Evolutionary conservation across 1,140 invertebrate genomes (phyloP).

Genomic region (Lysiphlebus fabarum): DNA sequence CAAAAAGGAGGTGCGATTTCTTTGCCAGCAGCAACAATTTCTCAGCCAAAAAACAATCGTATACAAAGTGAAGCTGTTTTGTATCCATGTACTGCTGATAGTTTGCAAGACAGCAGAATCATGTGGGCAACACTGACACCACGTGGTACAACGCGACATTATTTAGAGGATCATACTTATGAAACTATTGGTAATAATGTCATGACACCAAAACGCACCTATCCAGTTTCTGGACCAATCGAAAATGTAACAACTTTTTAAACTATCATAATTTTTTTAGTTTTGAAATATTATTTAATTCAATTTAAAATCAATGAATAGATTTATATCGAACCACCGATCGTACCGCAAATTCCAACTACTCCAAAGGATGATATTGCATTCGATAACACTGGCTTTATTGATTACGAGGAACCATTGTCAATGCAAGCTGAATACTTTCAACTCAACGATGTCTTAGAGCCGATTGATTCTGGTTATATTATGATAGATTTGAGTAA

Average conservation of each 20-base stretch:
- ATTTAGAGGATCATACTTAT: conserved; percentile 69
- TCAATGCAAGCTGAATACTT: conserved; percentile 71
- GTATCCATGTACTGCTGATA: conserved; percentile 53
- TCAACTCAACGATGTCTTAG: conserved; percentile 60
- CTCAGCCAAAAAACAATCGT: conserved; percentile 42
- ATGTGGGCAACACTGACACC: conserved; percentile 82
- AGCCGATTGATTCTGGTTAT: conserved; percentile 44
- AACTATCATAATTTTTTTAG: conserved; percentile 27
- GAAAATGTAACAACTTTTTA: conserved; percentile 46
- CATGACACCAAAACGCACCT: conserved; percentile 38
- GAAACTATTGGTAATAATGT: conserved; percentile 65
- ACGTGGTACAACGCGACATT: conserved; percentile 65
- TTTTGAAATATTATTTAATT: background rate
- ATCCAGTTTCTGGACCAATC: conserved; percentile 37
- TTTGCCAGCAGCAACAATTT: conserved; percentile 39
- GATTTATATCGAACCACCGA: conserved; percentile 48
- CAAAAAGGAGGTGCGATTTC: conserved; percentile 44
- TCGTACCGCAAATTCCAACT: conserved; percentile 33
- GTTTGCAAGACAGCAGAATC: conserved; percentile 63
- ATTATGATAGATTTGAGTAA: background rate
- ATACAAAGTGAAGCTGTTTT: conserved; percentile 55
- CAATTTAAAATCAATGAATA: conserved; percentile 16
- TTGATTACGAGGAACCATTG: conserved; percentile 71
- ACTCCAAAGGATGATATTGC: conserved; percentile 51
- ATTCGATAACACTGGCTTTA: conserved; percentile 70